Evolutionary conservation across 2,113 vertebrate species (phyloP).

Genomic region (Siniperca chuatsi): DNA sequence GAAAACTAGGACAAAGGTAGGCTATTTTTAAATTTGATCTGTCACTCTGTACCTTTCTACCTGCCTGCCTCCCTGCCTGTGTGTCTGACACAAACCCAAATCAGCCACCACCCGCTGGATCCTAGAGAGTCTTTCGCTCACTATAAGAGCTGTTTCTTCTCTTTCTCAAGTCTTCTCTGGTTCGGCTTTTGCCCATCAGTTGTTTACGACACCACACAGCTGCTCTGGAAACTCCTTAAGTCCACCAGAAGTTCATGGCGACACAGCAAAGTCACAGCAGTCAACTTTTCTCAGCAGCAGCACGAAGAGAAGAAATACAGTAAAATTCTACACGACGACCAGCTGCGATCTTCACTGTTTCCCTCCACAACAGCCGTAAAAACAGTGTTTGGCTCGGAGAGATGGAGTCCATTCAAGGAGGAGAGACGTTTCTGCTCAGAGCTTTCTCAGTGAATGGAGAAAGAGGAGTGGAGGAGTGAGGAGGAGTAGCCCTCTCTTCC

Average conservation of each 20-base stretch:
- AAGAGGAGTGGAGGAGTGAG: slow-evolving; percentile 69
- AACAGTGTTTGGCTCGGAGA: background rate
- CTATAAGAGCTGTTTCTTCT: background rate
- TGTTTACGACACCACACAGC: slow-evolving; percentile 6
- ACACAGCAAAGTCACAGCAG: slow-evolving; percentile 1
- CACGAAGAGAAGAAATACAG: background rate
- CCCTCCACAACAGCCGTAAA: background rate
- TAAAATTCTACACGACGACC: no score
- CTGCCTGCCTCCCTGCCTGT: background rate
- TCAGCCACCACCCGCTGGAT: slow-evolving; percentile 18
- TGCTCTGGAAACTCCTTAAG: slow-evolving; percentile 55
- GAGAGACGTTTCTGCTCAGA: slow-evolving; percentile 52
- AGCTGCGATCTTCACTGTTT: slow-evolving; percentile 22
- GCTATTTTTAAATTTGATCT: slow-evolving; percentile 41
- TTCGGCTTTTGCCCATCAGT: slow-evolving; percentile 13
- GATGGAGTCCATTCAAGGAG: slow-evolving; percentile 65
- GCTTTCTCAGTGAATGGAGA: slow-evolving; percentile 76
- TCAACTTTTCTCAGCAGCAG: slow-evolving; percentile 13
- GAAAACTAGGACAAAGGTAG: slow-evolving; percentile 15
- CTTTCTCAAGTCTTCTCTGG: slow-evolving; percentile 10
- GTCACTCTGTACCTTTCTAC: background rate
- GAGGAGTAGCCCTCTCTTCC: slow-evolving; percentile 87
- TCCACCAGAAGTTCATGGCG: slow-evolving; percentile 70
- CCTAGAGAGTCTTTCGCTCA: background rate
- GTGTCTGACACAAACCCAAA: slow-evolving; percentile 4